Base-by-base conservation (phyloP, 2,888 invertebrate species). In the Tortricodes alternella region DNA sequence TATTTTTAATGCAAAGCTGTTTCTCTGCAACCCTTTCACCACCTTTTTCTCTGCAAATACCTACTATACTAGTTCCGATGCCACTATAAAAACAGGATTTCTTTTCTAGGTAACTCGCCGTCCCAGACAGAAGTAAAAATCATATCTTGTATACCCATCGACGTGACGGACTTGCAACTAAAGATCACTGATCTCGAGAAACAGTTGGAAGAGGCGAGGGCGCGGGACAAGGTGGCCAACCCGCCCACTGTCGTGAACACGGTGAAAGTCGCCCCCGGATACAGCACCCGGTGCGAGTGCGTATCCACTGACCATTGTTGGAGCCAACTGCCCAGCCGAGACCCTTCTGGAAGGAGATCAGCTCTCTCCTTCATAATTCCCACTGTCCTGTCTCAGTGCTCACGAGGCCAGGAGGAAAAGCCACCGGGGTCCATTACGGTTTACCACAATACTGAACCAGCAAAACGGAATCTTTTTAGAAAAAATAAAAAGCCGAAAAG, bases 91-190 rank as follows among this genome's bases (percentile, higher is more conserved):
- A 24, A 11, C n/a, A n/a, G 2, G n/a, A 27, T 19, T 39, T 35
- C 32, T 32, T 39, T 41, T 58, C 74, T 78, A 89, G 89, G 89
- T 18, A 90, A 90, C 57, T 74, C 83, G 7, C 81, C 84, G 18
- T 89, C 89, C 1, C 85, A 85, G 61, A 89, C 89, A 0, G 89
- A 89, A 69, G 89, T 90, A 1, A 89, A 89, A 74, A 84, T 90
- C 50, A 85, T 89, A 68, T 90, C 89, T 13, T 90, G 89, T 62
- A 88, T 90, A 67, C 89, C 89, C 3, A 85, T 89, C 60, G 89
- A 90, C 61, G 89, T 89, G 2, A 82, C 87, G 7, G 89, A 89
- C 56, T 71, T 89, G 32, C 89, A 89, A 61, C 78, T 86, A 60
- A 85, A 80, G 58, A 87, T 90, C 2, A 60, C 74, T 1, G 52